Base-by-base conservation (phyloP, 2,797 vertebrate species). In the Chlorospingus flavigularis region DNA sequence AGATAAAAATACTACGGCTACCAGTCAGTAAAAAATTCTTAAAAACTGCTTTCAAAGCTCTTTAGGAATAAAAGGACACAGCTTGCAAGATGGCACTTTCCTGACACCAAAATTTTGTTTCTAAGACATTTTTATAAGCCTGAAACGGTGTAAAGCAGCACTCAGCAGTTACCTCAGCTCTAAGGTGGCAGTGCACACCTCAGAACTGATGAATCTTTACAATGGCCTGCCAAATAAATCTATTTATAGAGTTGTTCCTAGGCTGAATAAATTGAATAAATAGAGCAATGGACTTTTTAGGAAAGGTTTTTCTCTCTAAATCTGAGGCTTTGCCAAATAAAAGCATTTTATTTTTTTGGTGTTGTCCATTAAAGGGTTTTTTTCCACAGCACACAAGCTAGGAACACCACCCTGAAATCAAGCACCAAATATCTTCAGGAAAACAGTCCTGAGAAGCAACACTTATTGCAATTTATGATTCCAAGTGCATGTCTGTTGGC, bases 271-370 rank as follows among this genome's bases (percentile, higher is more conserved):
- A 55, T 17, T 30, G 25, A 91, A 61, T 67, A 82, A 79, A 60
- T 6, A 58, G 15, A 87, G 53, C 6, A 42, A 40, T 0, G 13
- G 48, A 45, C 20, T 75, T 71, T 0, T 71, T 0, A 55, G 55
- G 37, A 72, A 65, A 63, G 25, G 23, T 37, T 57, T 48, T 37
- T 62, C 57, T 73, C 43, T 60, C 47, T 55, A 35, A 73, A 66
- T 24, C 48, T 23, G 40, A 89, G 33, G 37, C 17, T 37, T 55
- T n/a, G 72, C 23, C 74, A 62, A 81, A 80, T 21, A 75, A 70
- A 88, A 75, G 10, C 47, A 72, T 37, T 42, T 19, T 30, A 24
- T 37, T 33, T 50, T 71, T 72, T 58, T 4, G 1, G 13, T 1
- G 18, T 2, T 77, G 76, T 16, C 47, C 51, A 55, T 11, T 11